These are phyloP conservation scores for Sarcoramphus papa DNA, from an alignment of 2,797 vertebrate species.

Conservation along the genomic window DNA sequence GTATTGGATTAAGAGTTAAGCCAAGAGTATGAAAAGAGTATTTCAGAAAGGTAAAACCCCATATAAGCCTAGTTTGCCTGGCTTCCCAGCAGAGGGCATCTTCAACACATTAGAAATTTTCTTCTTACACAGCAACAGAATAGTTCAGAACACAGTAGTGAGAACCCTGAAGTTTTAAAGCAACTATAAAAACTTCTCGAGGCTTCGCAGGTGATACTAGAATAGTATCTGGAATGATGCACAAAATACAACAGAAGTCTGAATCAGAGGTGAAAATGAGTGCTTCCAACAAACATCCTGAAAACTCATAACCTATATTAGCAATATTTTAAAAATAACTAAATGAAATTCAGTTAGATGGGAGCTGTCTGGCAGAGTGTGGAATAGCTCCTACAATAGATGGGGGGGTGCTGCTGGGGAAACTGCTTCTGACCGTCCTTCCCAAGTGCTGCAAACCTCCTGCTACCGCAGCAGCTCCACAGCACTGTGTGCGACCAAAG, in stretches of 20 bases:
- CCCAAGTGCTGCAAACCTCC: neutral
- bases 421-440: neutral
- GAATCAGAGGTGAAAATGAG: neutral
- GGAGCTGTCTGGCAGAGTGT: neutral
- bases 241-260: neutral
- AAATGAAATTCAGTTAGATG: neutral
- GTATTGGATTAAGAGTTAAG: neutral
- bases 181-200: neutral
- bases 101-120: slow-evolving; percentile 45
- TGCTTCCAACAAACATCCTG: neutral
- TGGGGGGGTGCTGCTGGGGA: neutral
- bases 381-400: neutral
- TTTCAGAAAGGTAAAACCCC: slow-evolving; percentile 6
- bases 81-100: slow-evolving; percentile 78
- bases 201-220: neutral
- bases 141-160: neutral
- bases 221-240: neutral
- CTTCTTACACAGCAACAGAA: neutral
- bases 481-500: rapidly evolving
- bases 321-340: neutral
- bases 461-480: neutral
- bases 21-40: neutral
- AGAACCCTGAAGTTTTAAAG: neutral
- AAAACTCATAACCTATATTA: neutral
- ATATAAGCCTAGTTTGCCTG: slow-evolving; percentile 25